Base-by-base conservation (phyloP, 1,140 invertebrate species). In the Microvelia longipes region DNA sequence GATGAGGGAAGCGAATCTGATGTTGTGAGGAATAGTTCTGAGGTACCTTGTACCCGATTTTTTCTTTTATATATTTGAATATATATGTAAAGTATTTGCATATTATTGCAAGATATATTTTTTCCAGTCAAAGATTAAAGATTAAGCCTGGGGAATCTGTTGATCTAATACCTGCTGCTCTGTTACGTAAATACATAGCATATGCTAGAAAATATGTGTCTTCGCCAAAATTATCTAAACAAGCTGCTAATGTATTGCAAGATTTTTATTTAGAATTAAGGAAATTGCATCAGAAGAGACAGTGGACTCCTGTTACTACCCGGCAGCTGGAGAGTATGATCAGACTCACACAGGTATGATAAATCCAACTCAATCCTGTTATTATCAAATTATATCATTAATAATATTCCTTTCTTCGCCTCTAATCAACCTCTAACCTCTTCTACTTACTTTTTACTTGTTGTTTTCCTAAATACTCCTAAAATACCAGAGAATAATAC, bases 261-360 rank as follows among this genome's bases (percentile, higher is more conserved):
- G 78, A 88, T 5, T 96, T 93, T 81, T 98, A 96, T 78, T 79
- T 94, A 25, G 83, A 91, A 71, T 81, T 97, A 50, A 81, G 93
- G 27, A 81, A 82, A 74, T 83, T 85, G 69, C 87, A 87, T 77
- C 83, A 90, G 73, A 79, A 78, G 65, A 77, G 77, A 69, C 83
- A 85, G 74, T 81, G 81, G 25, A 86, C 86, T 14, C 91, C 91
- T 1, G 87, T 95, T 50, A 96, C 91, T 5, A 87, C 86, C 0
- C 81, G 93, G 69, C 92, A 96, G 77, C 82, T 96, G 28, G 90
- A 95, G 82, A 94, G 93, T 5, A 83, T 97, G 65, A 90, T 96
- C 50, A 80, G 94, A 76, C 81, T 98, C 1, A 90, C 93, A 15
- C 88, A 94, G 82, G 88, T 88, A 80, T 74, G n/a, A n/a, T 28